Conservation (phyloP, 2,888 invertebrate genomes). For the Pristionchus japonicus region DNA sequence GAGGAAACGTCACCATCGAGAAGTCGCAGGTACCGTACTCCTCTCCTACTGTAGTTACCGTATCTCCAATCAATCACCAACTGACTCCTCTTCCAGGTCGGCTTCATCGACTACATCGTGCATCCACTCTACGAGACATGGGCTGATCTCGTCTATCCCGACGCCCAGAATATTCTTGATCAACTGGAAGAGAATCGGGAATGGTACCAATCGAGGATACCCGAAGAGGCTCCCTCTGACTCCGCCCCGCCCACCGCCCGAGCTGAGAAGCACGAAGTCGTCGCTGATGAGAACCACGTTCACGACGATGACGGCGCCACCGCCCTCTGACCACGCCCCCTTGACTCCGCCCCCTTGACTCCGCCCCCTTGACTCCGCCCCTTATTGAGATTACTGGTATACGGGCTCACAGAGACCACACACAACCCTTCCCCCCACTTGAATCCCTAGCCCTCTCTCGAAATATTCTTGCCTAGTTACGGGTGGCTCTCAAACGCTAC, state of each 20-base stretch:
- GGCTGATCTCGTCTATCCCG: conserved; percentile 98
- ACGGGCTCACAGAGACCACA: conserved; percentile 2
- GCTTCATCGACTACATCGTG: conserved; percentile 99
- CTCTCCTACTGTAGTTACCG: background rate
- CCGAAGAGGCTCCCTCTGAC: conserved; percentile 54
- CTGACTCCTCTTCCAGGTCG: conserved; percentile 81
- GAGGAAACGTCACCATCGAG: conserved; percentile 95
- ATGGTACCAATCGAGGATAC: conserved; percentile 70
- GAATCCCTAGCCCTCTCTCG: background rate
- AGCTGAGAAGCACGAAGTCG: background rate
- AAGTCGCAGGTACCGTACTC: conserved; percentile 86
- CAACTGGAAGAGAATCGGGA: conserved; percentile 94
- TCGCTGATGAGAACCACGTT: conserved; percentile 16
- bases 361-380: background rate
- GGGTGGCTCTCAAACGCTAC: conserved; percentile 27
- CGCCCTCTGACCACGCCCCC: background rate
- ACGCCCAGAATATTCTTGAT: conserved; percentile 97
- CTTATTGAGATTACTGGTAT: conserved; percentile 20
- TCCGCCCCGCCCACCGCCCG: background rate
- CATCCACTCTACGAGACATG: conserved; percentile 99
- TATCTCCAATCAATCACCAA: background rate
- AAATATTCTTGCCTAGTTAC: conserved; percentile 36
- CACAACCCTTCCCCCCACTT: background rate
- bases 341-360: background rate
- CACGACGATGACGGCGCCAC: conserved; percentile 12